Percentiles rank a stretch among this genome's conserved stretches.
These are phyloP conservation scores for Lasioglossum baleicum DNA, from an alignment of 1,140 invertebrate genomes.

Conservation along the genomic window DNA sequence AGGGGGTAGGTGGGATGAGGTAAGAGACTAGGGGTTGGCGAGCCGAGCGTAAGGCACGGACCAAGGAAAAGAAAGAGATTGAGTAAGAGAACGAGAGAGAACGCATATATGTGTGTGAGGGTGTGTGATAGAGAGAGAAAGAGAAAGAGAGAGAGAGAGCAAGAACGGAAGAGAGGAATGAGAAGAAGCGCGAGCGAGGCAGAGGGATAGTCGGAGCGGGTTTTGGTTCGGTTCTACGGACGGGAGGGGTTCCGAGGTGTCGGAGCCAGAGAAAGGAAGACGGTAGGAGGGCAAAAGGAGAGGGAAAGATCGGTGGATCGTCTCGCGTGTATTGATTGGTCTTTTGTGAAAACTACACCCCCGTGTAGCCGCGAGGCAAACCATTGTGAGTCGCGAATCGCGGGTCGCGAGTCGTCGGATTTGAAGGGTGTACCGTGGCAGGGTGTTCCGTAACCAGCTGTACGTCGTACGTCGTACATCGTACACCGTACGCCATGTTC, in stretches of 20 bases:
- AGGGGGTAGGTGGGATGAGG: background rate
- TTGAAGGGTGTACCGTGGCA: conserved; percentile 37
- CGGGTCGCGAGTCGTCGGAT: conserved; percentile 44
- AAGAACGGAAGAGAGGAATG: conserved; percentile 4
- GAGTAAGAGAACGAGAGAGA: background rate
- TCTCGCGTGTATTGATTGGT: conserved; percentile 78
- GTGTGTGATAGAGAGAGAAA: background rate
- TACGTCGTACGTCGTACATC: background rate
- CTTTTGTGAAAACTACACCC: conserved; percentile 72
- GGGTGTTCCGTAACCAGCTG: background rate
- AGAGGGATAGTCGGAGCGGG: no score
- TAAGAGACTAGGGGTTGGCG: background rate
- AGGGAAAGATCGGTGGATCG: conserved; percentile 73
- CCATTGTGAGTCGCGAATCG: conserved; percentile 42
- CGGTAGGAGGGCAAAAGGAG: conserved; percentile 25
- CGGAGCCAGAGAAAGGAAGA: conserved; percentile 19
- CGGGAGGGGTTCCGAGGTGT: no score
- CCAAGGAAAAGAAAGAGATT: conserved; percentile 12
- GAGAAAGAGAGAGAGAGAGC: conserved; percentile 4
- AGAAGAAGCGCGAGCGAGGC: background rate
- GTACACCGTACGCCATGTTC: conserved; percentile 39
- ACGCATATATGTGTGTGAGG: no score
- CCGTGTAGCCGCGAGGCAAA: conserved; percentile 56
- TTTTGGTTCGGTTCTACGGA: no score
- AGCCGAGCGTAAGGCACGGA: background rate